Percentiles rank a stretch among this genome's conserved stretches.
Evolutionary conservation across 1,140 invertebrate genomes (phyloP).

Genomic region (Heterodera schachtii): DNA sequence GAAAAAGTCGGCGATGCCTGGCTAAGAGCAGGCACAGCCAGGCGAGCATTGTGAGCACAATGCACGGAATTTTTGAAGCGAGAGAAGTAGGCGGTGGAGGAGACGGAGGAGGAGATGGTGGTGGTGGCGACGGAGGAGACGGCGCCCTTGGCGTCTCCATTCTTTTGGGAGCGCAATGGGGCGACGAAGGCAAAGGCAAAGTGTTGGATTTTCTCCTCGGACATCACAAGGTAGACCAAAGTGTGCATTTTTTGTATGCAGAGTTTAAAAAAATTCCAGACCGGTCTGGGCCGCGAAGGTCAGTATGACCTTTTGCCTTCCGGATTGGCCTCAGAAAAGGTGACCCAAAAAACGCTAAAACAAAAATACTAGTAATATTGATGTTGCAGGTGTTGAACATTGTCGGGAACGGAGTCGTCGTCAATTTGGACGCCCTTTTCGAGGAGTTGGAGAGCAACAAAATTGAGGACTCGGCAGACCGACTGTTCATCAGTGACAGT

Average conservation of each 20-base stretch:
- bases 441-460: conserved; percentile 87
- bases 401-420: conserved; percentile 98
- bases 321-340: conserved; percentile 89
- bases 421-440: conserved; percentile 91
- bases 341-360: conserved; percentile 73
- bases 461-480: conserved; percentile 77
- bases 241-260: too few relatives aligned
- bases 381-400: conserved; percentile 72
- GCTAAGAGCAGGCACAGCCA: too few relatives aligned
- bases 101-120: too few relatives aligned
- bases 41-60: too few relatives aligned
- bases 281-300: too few relatives aligned
- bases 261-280: too few relatives aligned
- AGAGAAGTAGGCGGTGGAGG: too few relatives aligned
- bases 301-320: too few relatives aligned
- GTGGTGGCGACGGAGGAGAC: too few relatives aligned
- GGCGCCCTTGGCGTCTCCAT: conserved; percentile 76
- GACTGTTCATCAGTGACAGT: conserved; percentile 89
- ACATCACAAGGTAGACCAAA: conserved; percentile 76
- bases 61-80: too few relatives aligned
- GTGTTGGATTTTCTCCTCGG: conserved; percentile 94
- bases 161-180: conserved; percentile 97
- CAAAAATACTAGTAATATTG: too few relatives aligned
- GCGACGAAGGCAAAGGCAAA: conserved; percentile 99
- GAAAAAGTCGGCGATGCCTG: too few relatives aligned